Evolutionary conservation across 2,113 vertebrate genomes (phyloP), one percentile per base, ranked within the genome.

Genomic region (Pavo muticus): DNA sequence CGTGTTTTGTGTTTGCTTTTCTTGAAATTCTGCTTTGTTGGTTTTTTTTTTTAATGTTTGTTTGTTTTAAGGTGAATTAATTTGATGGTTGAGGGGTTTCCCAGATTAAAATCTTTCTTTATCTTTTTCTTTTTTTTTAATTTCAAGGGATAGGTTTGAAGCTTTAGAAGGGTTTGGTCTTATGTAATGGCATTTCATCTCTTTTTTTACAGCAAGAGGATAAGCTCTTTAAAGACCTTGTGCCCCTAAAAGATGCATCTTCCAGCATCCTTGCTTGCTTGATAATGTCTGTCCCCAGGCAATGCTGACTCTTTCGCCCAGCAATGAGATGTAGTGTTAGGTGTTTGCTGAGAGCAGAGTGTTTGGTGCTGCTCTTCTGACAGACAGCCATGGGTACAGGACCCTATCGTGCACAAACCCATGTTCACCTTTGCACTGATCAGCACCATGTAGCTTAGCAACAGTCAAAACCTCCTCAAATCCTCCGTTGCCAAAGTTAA

Each of bases 281-380:
- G 39, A 6, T 20, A 21, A 37, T 2, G 4, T 39, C 83, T 76
- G 37, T 65, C 54, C 87, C 37, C 1, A 8, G 54, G 2, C 24
- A 9, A 17, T 10, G 2, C 29, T 37, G 37, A 18, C 7, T 70
- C 91, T 85, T 47, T 40, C 39, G 7, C 23, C 32, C 56, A 40
- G 64, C 50, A 65, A 15, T 11, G 2, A 4, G 47, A 45, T 37
- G 35, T 37, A 48, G 65, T 25, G 18, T 19, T 5, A 0, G 0
- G 14, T 1, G 0, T 83, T 68, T 39, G 23, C 15, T 18, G 44
- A 2, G 0, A 44, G 23, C 24, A 19, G 20, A 0, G 0, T 4
- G 15, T 88, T 42, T 64, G 2, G 48, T 42, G 20, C 15, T 92
- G 14, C 0, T 18, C 45, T 7, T 6, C 44, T 77, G 3, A 1